Conservation (phyloP, 2,888 invertebrate genomes). For the Spatulosminthurus flaviceps region DNA sequence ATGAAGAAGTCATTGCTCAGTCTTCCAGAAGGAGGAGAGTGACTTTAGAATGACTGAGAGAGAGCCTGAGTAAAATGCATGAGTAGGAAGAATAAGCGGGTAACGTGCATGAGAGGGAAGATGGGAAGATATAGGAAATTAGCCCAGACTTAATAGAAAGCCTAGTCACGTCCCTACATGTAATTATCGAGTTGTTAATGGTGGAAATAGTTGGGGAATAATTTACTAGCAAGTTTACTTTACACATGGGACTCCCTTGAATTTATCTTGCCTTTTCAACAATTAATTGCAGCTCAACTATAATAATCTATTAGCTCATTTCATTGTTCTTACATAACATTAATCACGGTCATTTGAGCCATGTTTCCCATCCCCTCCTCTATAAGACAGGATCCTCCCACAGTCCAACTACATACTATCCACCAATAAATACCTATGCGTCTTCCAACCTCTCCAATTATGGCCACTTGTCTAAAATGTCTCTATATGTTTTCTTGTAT, state of each 20-base stretch:
- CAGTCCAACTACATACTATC: background rate
- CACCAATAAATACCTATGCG: no score
- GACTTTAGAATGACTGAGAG: no score
- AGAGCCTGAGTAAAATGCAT: no score
- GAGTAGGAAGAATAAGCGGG: no score
- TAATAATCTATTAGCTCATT: conserved; percentile 35
- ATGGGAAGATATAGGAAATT: background rate
- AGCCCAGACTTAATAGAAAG: background rate
- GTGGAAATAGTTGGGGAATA: conserved; percentile 19
- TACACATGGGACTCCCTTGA: conserved; percentile 28
- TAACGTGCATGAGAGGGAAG: no score
- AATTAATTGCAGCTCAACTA: conserved; percentile 30
- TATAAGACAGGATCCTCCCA: no score
- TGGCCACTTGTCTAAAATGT: no score
- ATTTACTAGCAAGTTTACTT: conserved; percentile 29
- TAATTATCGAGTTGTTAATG: conserved; percentile 24
- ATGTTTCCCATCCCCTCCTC: background rate
- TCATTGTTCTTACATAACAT: conserved; percentile 18
- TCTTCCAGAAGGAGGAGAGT: no score
- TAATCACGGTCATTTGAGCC: conserved; percentile 39
- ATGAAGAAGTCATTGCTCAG: no score
- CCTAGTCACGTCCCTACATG: conserved; percentile 3
- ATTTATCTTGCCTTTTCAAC: conserved; percentile 30
- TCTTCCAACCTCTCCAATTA: no score
- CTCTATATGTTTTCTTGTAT: no score